Conservation (phyloP, 1,140 invertebrate genomes). For the Glomeris maerens region DNA sequence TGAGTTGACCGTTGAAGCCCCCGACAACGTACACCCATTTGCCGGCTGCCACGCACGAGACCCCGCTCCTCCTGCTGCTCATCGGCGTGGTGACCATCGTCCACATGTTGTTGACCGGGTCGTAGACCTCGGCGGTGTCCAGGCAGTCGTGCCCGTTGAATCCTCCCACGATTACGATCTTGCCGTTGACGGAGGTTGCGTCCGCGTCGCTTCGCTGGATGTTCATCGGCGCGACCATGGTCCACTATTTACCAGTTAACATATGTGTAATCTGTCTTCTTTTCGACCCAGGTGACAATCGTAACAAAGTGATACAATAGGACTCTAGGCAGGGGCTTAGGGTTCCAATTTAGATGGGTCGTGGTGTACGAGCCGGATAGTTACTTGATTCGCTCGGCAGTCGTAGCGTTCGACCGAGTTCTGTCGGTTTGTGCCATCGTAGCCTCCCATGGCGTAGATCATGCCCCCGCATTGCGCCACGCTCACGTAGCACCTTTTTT, state of each 20-base stretch:
- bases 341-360: no score
- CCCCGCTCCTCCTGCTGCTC: conserved; percentile 39
- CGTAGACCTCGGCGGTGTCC: conserved; percentile 69
- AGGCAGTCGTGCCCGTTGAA: conserved; percentile 81
- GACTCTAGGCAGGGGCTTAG: no score
- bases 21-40: conserved; percentile 26
- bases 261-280: no score
- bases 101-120: conserved; percentile 71
- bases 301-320: no score
- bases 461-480: conserved; percentile 49
- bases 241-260: conserved; percentile 19
- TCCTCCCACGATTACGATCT: conserved; percentile 69
- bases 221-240: conserved; percentile 32
- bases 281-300: no score
- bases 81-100: conserved; percentile 54
- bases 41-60: conserved; percentile 40
- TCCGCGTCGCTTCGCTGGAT: conserved; percentile 63
- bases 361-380: no score
- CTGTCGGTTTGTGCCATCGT: conserved; percentile 31
- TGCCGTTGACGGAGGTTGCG: conserved; percentile 43
- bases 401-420: conserved; percentile 36
- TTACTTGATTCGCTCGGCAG: conserved; percentile 30
- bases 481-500: conserved; percentile 45
- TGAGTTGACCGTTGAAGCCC: neutral
- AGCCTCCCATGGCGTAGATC: conserved; percentile 59